Base-by-base conservation (phyloP, 2,113 vertebrate genomes). In the Semicossyphus pulcher region DNA sequence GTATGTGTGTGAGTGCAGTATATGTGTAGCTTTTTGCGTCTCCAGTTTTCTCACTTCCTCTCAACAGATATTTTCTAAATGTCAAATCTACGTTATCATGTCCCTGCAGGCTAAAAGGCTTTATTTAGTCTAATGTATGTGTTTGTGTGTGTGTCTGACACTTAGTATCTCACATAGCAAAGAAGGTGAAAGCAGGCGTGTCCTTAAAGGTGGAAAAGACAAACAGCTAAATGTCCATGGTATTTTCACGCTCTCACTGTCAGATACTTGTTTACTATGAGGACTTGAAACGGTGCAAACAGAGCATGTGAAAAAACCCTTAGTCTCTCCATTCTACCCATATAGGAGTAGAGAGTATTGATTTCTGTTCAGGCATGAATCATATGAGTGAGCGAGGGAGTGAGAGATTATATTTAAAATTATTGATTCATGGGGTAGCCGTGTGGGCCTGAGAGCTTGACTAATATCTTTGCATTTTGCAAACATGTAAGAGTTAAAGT, bases 1-100 rank as follows among this genome's bases (percentile, higher is more conserved):
- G 14, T 28, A 15, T 7, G 31, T 36, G 26, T 47, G 11, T 28
- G 18, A 16, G 34, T 6, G 16, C 15, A 32, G 21, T 44, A 4
- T 28, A 29, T 51, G 28, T 45, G 5, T 25, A 44, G 41, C 32
- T 0, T 0, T 31, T 54, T 42, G 25, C 53, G 31, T 53, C 29
- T 58, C 20, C 18, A 29, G 66, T 59, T 21, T 49, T 15, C 47
- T 76, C 57, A 51, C 48, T 54, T 61, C 48, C 48, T 61, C 34
- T 59, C 25, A n/a, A 41, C 51, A 42, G 23, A 61, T 70, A 45
- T 81, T 70, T 86, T 76, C 34, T 60, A 90, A 90, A 86, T 86
- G 81, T 79, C 81, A 84, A 41, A 26, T 32, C 34, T 51, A 25
- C 51, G 58, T 69, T 73, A 81, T 85, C 73, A 61, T 39, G 2